Evolutionary conservation across 1,140 invertebrate genomes (phyloP).

Genomic region (Ooceraea biroi): DNA sequence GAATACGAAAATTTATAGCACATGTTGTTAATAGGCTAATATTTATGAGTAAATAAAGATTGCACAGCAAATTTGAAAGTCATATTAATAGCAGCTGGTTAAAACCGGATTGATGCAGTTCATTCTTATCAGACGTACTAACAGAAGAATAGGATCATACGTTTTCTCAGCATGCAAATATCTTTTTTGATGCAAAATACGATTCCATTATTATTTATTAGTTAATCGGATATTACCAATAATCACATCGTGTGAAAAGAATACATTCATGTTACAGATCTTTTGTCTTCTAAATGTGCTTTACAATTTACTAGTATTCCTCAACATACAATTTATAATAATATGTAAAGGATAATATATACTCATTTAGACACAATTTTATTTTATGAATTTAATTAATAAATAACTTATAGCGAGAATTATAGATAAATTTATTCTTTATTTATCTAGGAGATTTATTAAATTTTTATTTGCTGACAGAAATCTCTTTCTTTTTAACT

Average conservation of each 20-base stretch:
- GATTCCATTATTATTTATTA: constrained; percentile 36
- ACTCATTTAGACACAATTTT: background rate
- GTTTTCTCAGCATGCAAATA: constrained; percentile 16
- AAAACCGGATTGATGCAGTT: constrained; percentile 7
- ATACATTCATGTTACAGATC: no score
- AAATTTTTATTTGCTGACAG: no score
- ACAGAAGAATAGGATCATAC: constrained; percentile 11
- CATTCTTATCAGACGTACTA: constrained; percentile 2
- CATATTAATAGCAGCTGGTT: background rate
- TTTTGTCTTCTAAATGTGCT: background rate
- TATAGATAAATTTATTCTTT: no score
- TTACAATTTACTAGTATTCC: background rate
- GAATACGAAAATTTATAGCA: background rate
- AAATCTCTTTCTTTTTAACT: no score
- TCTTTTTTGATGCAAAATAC: background rate
- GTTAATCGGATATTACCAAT: constrained; percentile 9
- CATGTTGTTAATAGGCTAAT: background rate
- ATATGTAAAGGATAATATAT: background rate
- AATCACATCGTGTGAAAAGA: background rate
- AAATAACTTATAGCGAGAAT: no score
- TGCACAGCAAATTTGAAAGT: background rate
- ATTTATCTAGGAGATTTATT: no score
- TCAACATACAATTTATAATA: background rate
- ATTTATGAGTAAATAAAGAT: background rate
- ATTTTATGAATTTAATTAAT: background rate